Percentiles rank a stretch among this genome's conserved stretches.
These are phyloP conservation scores for Dendrolimus pini DNA, from an alignment of 2,888 invertebrate genomes.

Conservation along the genomic window DNA sequence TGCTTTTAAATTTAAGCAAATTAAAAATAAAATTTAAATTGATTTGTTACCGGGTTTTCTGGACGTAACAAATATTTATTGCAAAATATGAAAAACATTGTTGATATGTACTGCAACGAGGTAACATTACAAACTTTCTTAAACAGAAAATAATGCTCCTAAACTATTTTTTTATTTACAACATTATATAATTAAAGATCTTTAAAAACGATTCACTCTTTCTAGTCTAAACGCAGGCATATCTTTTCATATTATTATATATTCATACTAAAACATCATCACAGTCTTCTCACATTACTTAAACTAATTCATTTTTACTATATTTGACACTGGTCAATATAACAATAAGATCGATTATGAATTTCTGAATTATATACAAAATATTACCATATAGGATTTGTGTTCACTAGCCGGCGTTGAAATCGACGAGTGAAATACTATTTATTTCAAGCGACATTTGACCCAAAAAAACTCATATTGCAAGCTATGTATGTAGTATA, in stretches of 20 bases:
- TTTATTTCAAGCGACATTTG: too few relatives aligned
- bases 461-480: too few relatives aligned
- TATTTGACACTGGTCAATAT: slow-evolving; percentile 16
- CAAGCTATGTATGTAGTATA: too few relatives aligned
- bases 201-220: slow-evolving; percentile 15
- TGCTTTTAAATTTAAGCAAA: slow-evolving; percentile 62
- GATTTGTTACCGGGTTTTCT: slow-evolving; percentile 4
- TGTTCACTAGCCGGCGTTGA: background rate
- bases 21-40: slow-evolving; percentile 33
- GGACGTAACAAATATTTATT: slow-evolving; percentile 5
- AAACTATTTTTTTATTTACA: slow-evolving; percentile 9
- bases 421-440: too few relatives aligned
- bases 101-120: slow-evolving; percentile 45
- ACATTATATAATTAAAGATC: slow-evolving; percentile 18
- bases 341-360: slow-evolving; percentile 5
- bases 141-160: too few relatives aligned
- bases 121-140: slow-evolving; percentile 26
- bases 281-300: slow-evolving; percentile 72
- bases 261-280: slow-evolving; percentile 60
- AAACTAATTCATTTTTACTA: slow-evolving; percentile 33
- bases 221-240: slow-evolving; percentile 22
- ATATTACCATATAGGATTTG: background rate
- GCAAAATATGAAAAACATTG: slow-evolving; percentile 25
- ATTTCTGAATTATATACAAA: background rate
- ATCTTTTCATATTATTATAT: slow-evolving; percentile 43